A percentile compares a stretch with the other conserved stretches of the same genome.
Conservation (phyloP, 64 coral and sea anemone species). For the Platygyra sinensis region DNA sequence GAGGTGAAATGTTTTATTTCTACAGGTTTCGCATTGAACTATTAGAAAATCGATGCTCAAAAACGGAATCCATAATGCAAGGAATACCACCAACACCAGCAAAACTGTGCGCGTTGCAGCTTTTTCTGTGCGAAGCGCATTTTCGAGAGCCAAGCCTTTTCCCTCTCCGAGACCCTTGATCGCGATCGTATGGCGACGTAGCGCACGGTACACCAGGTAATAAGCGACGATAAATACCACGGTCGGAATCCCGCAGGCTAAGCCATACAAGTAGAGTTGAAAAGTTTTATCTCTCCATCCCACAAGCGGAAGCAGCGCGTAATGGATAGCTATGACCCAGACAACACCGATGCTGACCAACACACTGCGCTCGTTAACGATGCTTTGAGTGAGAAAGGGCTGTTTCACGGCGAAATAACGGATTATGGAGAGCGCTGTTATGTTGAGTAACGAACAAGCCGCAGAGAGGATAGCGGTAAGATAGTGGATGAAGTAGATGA, state of each 20-base stretch:
- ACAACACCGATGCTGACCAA: slow-evolving; percentile 28
- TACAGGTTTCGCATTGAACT: slow-evolving; percentile 44
- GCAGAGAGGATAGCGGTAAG: slow-evolving; percentile 48
- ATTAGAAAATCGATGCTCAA: slow-evolving; percentile 42
- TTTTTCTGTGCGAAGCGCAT: slow-evolving; percentile 38
- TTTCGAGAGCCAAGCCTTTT: background rate
- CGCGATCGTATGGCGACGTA: slow-evolving; percentile 16
- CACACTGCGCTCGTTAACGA: slow-evolving; percentile 5
- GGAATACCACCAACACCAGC: slow-evolving; percentile 24
- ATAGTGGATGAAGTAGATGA: slow-evolving; percentile 40
- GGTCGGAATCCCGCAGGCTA: slow-evolving; percentile 33
- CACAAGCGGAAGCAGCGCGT: slow-evolving; percentile 28
- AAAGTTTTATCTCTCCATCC: slow-evolving; percentile 44
- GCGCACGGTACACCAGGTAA: slow-evolving; percentile 10
- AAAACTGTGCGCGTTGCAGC: slow-evolving; percentile 40
- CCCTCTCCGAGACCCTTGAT: background rate
- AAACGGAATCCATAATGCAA: slow-evolving; percentile 45
- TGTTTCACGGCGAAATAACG: slow-evolving; percentile 53
- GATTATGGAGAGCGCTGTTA: slow-evolving; percentile 44
- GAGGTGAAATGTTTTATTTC: slow-evolving; percentile 25
- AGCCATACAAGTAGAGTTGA: slow-evolving; percentile 59
- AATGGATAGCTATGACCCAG: slow-evolving; percentile 38
- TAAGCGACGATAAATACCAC: slow-evolving; percentile 37
- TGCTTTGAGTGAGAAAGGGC: slow-evolving; percentile 34
- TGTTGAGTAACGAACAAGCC: slow-evolving; percentile 34